Evolutionary conservation across 2,797 vertebrate genomes (phyloP).

Genomic region (Buceros bicornis): DNA sequence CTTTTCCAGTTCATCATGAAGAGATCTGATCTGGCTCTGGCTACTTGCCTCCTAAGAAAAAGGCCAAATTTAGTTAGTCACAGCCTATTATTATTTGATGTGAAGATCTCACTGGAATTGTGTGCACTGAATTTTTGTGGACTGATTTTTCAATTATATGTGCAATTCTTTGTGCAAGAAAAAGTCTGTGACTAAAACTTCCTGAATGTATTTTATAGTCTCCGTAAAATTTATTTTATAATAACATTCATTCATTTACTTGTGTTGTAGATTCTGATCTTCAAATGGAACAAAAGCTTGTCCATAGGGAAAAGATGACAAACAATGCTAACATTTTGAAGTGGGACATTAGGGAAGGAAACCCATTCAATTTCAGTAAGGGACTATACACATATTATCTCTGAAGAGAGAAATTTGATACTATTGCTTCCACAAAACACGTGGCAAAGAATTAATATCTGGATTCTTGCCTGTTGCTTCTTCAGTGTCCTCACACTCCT

Average conservation of each 20-base stretch:
- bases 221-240: background rate
- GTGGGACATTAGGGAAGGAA: background rate
- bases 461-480: constrained; percentile 77
- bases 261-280: background rate
- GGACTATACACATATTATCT: background rate
- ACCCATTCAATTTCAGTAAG: background rate
- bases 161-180: background rate
- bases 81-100: background rate
- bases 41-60: constrained; percentile 79
- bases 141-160: background rate
- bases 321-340: background rate
- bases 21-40: constrained; percentile 85
- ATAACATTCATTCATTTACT: background rate
- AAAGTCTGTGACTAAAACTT: background rate
- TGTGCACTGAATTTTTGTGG: background rate
- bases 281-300: background rate
- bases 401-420: background rate
- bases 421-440: background rate
- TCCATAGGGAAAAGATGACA: background rate
- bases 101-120: background rate
- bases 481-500: constrained; percentile 85
- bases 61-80: background rate
- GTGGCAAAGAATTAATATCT: background rate
- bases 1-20: constrained; percentile 84
- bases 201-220: background rate